These are phyloP conservation scores for Apteryx mantelli DNA, from an alignment of 2,113 vertebrate species.

Conservation along the genomic window DNA sequence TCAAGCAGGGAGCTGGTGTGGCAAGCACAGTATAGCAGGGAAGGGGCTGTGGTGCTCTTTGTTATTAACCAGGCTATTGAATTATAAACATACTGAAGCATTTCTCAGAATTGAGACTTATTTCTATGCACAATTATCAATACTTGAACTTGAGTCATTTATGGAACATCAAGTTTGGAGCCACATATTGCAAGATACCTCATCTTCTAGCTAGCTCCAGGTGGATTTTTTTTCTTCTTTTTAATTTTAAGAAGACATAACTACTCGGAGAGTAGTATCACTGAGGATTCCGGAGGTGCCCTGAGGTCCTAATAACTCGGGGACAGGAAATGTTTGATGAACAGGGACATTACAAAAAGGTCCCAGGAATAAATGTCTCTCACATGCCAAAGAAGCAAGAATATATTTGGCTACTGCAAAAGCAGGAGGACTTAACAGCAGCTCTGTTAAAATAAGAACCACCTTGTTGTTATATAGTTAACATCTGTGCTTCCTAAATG, in stretches of 20 bases:
- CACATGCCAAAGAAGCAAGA: not conserved
- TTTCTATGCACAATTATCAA: not conserved
- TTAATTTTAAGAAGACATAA: not conserved
- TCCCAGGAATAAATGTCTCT: not conserved
- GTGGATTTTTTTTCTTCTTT: not conserved
- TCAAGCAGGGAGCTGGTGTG: not conserved
- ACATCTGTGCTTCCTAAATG: constrained; percentile 74
- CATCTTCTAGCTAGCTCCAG: not conserved
- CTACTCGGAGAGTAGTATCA: not conserved
- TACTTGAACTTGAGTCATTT: not conserved
- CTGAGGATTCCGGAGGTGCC: not conserved
- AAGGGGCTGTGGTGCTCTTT: not conserved
- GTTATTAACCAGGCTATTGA: not conserved
- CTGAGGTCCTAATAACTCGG: not conserved
- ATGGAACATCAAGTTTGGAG: not conserved
- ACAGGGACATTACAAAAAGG: not conserved
- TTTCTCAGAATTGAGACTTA: not conserved
- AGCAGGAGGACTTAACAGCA: constrained; percentile 50
- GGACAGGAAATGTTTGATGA: not conserved
- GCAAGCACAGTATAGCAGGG: not conserved
- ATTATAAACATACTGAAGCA: not conserved
- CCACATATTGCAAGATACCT: not conserved
- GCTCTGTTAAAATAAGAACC: constrained; percentile 48
- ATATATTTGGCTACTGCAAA: constrained; percentile 12
- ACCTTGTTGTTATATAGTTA: constrained; percentile 65